Percentiles rank a stretch among this genome's conserved stretches.
These are phyloP conservation scores for Gallinago solitaria DNA, from an alignment of 2,797 vertebrate species.

Conservation along the genomic window DNA sequence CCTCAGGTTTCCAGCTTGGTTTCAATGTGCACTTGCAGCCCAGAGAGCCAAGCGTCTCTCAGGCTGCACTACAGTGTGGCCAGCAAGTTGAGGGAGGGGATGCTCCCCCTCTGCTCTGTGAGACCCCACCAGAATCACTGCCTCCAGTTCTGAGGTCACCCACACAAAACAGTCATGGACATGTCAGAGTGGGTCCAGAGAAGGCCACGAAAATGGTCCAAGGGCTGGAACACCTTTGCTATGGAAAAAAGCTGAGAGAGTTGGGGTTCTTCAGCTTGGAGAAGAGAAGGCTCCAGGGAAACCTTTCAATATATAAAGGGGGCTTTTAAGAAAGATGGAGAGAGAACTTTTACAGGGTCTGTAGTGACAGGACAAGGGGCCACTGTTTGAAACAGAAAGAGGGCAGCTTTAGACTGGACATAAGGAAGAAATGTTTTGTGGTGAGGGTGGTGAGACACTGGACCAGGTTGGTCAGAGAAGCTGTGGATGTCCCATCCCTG, in stretches of 20 bases:
- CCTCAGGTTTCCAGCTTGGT: accelerated
- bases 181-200: neutral
- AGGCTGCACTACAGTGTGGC: accelerated
- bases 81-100: neutral
- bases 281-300: neutral
- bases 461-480: neutral
- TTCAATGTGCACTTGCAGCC: neutral
- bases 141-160: neutral
- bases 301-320: neutral
- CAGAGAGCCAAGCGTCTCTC: neutral
- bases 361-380: neutral
- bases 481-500: neutral
- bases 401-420: neutral
- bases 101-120: neutral
- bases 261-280: neutral
- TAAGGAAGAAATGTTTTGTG: neutral
- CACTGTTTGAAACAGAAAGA: neutral
- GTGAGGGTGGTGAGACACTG: neutral
- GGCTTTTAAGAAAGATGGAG: neutral
- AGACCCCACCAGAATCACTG: neutral
- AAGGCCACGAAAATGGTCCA: neutral
- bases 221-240: neutral
- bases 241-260: neutral
- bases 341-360: neutral
- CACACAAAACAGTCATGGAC: neutral